These are phyloP conservation scores for Agrotis ipsilon DNA, from an alignment of 2,888 invertebrate species.

Conservation along the genomic window DNA sequence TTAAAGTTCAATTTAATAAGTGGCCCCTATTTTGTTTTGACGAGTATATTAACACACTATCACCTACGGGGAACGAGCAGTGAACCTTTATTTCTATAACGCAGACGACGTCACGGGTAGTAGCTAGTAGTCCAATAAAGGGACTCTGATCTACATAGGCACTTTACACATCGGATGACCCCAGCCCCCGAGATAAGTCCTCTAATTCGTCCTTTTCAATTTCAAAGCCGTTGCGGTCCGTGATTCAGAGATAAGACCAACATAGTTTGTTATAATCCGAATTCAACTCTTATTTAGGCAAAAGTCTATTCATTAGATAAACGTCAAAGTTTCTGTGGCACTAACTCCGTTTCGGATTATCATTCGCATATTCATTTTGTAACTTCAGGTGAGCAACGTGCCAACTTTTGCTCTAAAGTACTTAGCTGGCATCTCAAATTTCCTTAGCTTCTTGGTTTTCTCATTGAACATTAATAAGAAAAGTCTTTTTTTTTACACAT, in stretches of 20 bases:
- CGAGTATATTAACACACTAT: too few species aligned
- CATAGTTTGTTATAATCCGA: slow-evolving; percentile 45
- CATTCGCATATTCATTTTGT: slow-evolving; percentile 57
- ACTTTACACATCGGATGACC: slow-evolving; percentile 28
- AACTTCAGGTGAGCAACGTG: slow-evolving; percentile 45
- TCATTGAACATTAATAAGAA: too few species aligned
- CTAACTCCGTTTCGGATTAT: slow-evolving; percentile 40
- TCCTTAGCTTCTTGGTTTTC: slow-evolving; percentile 20
- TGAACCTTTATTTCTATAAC: too few species aligned
- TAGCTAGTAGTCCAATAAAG: slow-evolving; percentile 11
- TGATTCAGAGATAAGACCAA: slow-evolving; percentile 35
- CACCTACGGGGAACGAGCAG: too few species aligned
- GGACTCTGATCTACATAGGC: slow-evolving; percentile 8
- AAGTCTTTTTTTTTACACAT: too few species aligned
- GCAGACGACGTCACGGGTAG: too few species aligned
- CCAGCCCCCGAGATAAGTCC: slow-evolving; percentile 26
- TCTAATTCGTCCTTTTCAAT: slow-evolving; percentile 50
- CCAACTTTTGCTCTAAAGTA: slow-evolving; percentile 36
- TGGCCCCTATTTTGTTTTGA: too few species aligned
- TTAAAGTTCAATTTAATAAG: too few species aligned
- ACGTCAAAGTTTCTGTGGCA: slow-evolving; percentile 46
- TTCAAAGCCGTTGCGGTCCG: slow-evolving; percentile 38
- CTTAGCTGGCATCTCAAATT: slow-evolving; percentile 33
- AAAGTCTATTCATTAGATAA: slow-evolving; percentile 45
- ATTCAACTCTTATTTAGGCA: slow-evolving; percentile 39